Conservation (phyloP, 2,888 invertebrate genomes). For the Gastrophysa polygoni region DNA sequence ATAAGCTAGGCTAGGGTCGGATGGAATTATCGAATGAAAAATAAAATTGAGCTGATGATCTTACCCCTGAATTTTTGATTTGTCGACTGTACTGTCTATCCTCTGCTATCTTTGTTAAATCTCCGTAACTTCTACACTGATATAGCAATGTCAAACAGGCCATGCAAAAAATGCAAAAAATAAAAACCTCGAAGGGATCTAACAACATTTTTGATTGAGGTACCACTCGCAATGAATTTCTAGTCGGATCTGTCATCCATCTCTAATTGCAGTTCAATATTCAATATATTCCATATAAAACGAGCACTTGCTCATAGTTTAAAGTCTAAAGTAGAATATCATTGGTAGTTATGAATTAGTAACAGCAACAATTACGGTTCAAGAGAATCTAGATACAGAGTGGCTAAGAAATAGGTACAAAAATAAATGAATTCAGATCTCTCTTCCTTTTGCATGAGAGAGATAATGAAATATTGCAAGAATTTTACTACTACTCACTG, state of each 20-base stretch:
- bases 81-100: conserved; percentile 49
- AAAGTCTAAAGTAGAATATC: too few relatives aligned
- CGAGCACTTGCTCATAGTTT: too few relatives aligned
- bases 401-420: too few relatives aligned
- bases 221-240: background rate
- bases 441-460: too few relatives aligned
- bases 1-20: background rate
- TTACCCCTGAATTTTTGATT: conserved; percentile 48
- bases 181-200: background rate
- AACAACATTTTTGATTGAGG: background rate
- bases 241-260: background rate
- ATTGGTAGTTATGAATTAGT: too few relatives aligned
- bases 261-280: background rate
- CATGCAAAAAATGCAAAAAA: conserved; percentile 41
- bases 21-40: background rate
- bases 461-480: too few relatives aligned
- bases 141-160: conserved; percentile 31
- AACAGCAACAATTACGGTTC: too few relatives aligned
- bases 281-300: background rate
- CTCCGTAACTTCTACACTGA: conserved; percentile 68
- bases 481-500: too few relatives aligned
- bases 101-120: conserved; percentile 63
- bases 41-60: conserved; percentile 24
- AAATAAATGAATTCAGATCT: too few relatives aligned
- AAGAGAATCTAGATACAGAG: too few relatives aligned